Conservation (phyloP, 2,888 invertebrate genomes). For the Trichogramma dendrolimi region DNA sequence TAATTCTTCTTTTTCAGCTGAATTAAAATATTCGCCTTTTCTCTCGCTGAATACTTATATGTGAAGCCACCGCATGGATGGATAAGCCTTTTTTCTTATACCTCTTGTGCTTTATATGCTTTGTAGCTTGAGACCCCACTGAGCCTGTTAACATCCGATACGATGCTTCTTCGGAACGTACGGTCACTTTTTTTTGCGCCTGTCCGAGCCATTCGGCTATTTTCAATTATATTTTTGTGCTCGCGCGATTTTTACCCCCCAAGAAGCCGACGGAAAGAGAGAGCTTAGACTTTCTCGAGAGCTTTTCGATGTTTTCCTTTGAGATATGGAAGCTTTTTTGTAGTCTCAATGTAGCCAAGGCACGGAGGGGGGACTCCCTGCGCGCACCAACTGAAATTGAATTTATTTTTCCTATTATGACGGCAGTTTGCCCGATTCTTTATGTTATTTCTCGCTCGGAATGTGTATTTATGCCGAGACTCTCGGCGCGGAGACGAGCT, state of each 20-base stretch:
- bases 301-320: slow-evolving; percentile 22
- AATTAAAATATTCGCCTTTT: slow-evolving; percentile 19
- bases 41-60: no score
- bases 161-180: not conserved
- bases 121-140: slow-evolving; percentile 17
- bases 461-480: not conserved
- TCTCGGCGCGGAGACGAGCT: not conserved
- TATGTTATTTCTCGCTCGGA: not conserved
- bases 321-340: slow-evolving; percentile 18
- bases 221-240: slow-evolving; percentile 24
- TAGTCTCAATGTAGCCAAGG: no score
- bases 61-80: no score
- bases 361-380: no score
- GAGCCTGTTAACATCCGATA: no score
- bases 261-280: slow-evolving; percentile 5
- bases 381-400: no score
- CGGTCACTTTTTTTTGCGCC: slow-evolving; percentile 5
- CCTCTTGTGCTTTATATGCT: slow-evolving; percentile 10
- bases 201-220: slow-evolving; percentile 11
- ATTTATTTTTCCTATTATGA: no score
- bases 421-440: slow-evolving; percentile 2
- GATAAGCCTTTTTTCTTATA: not conserved
- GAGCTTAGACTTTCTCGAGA: not conserved
- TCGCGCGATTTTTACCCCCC: slow-evolving; percentile 24
- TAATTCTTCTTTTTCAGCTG: slow-evolving; percentile 4